These are phyloP conservation scores for Eretmocerus hayati DNA, from an alignment of 2,888 invertebrate genomes.

Conservation along the genomic window DNA sequence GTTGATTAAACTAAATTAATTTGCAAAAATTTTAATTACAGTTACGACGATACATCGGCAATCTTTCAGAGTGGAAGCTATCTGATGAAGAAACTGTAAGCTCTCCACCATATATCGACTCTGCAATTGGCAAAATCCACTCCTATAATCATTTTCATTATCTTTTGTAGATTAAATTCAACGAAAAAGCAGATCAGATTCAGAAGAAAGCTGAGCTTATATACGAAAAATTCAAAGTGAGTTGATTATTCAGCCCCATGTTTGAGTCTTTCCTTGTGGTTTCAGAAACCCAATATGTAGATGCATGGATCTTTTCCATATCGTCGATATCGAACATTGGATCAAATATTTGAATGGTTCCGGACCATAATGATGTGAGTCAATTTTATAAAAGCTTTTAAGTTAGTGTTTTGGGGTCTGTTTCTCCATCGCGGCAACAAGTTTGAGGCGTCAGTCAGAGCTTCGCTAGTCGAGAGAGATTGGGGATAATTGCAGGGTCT, in stretches of 20 bases:
- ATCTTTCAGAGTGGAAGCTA: slow-evolving; percentile 67
- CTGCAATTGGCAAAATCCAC: not conserved
- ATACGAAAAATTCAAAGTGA: slow-evolving; percentile 54
- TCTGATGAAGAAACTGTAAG: slow-evolving; percentile 53
- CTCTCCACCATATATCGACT: too few relatives aligned
- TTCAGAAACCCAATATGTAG: not conserved
- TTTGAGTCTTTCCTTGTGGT: not conserved
- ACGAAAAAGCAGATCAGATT: slow-evolving; percentile 62
- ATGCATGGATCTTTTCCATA: too few relatives aligned
- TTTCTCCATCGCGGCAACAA: too few relatives aligned
- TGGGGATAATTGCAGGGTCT: too few relatives aligned
- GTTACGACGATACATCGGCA: slow-evolving; percentile 73
- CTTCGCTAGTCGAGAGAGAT: too few relatives aligned
- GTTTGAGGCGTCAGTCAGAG: too few relatives aligned
- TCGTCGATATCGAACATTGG: not conserved
- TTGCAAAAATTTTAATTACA: slow-evolving; percentile 26
- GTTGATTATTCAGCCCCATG: slow-evolving; percentile 32
- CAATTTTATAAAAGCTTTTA: too few relatives aligned
- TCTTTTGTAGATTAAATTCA: slow-evolving; percentile 51
- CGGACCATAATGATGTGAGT: not conserved
- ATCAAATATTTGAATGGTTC: not conserved
- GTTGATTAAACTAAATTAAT: not conserved
- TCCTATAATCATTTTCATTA: not conserved
- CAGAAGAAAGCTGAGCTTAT: slow-evolving; percentile 62
- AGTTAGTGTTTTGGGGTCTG: too few relatives aligned